Evolutionary conservation across 1,140 invertebrate species (phyloP), one percentile per base, ranked within the genome.

Genomic region (Bradysia coprophila): DNA sequence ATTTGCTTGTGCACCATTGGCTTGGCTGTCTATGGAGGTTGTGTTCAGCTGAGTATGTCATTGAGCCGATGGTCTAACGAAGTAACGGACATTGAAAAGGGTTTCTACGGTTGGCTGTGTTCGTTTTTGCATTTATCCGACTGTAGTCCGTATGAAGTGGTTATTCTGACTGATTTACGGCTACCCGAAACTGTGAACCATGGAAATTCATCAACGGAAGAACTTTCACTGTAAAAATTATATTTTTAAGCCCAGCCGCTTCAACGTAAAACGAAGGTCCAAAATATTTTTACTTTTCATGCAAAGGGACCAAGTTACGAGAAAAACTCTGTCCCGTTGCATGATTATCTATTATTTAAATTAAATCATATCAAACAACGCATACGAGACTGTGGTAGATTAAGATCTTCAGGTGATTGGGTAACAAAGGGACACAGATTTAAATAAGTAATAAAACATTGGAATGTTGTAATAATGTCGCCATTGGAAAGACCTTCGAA

Each of bases 21-120:
- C 0, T 47, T 81, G 11, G 76, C 73, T 1, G 38, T 80, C n/a
- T 81, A 78, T 60, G 70, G 76, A 19, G 72, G 73, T 11, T 55
- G 77, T 45, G 65, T 71, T 21, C 78, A 82, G 50, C 52, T 83
- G 11, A 81, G 78, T 2, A 74, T 77, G 57, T 73, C 69, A 50
- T 75, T 71, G 41, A 66, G 67, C 23, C 71, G 68, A 38, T 83
- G 79, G 79, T 66, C 67, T 49, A 72, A 71, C 46, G 76, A 80
- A 61, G 68, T 81, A 8, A 69, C 68, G 43, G 80, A 83, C 59
- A 74, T 76, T 51, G 80, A 83, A 46, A 83, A 83, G 60, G 79
- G 80, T 1, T 82, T 82, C 59, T 83, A 78, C 52, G 79, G 78
- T 21, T 82, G 78, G 78, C 58, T 82, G 23, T 83, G 80, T 59